phyloP scores from a whole-genome alignment of 2,797 vertebrate genomes.

The Taenioides sp. region DNA sequence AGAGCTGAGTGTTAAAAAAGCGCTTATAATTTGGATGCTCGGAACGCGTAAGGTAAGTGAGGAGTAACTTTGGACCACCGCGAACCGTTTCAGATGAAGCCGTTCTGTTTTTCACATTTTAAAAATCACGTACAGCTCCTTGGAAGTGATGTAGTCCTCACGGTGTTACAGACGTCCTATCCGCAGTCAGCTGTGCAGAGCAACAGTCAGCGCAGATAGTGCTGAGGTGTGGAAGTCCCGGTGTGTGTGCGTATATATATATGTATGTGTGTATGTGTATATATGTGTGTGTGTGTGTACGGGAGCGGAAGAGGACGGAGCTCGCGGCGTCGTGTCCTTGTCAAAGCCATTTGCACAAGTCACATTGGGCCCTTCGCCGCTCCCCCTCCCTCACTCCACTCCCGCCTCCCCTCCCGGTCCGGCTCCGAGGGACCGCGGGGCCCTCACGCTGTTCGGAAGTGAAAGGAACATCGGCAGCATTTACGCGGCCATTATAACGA shows the following conservation, averaged over 20 bases:
- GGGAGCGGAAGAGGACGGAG: slow-evolving; percentile 72
- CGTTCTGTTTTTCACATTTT: no score
- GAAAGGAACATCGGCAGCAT: slow-evolving; percentile 74
- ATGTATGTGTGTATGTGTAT: slow-evolving; percentile 49
- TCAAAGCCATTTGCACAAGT: slow-evolving; percentile 77
- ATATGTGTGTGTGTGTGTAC: slow-evolving; percentile 56
- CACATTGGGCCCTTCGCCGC: slow-evolving; percentile 63
- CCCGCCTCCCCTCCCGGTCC: slow-evolving; percentile 53
- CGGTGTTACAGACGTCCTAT: slow-evolving; percentile 49
- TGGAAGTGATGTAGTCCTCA: neutral
- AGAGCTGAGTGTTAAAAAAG: no score
- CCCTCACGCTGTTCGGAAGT: slow-evolving; percentile 58
- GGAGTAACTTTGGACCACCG: no score
- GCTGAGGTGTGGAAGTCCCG: slow-evolving; percentile 70
- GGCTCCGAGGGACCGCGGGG: slow-evolving; percentile 69
- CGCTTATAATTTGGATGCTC: no score
- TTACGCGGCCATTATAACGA: slow-evolving; percentile 69
- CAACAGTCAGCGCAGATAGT: slow-evolving; percentile 71
- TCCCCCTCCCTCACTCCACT: neutral
- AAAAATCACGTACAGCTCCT: no score
- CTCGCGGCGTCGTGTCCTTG: slow-evolving; percentile 75
- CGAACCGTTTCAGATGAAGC: no score
- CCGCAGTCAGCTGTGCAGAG: slow-evolving; percentile 64
- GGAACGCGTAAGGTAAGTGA: no score
- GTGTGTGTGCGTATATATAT: neutral